Conservation (phyloP, 1,140 invertebrate genomes). For the Phymorhynchus buccinoides region DNA sequence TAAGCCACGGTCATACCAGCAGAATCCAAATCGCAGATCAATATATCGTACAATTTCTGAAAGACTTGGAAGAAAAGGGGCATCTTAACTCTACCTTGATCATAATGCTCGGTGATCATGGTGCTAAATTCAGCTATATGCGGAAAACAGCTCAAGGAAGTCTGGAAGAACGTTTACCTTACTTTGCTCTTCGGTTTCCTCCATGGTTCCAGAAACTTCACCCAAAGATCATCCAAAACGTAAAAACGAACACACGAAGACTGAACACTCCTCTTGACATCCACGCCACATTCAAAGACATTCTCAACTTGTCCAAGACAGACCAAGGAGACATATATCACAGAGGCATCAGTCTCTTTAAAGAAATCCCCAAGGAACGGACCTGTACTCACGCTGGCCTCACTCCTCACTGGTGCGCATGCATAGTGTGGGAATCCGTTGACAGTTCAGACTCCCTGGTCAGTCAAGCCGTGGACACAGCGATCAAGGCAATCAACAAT, state of each 20-base stretch:
- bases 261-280: constrained; percentile 74
- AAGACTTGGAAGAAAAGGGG: constrained; percentile 81
- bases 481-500: constrained; percentile 20
- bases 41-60: constrained; percentile 78
- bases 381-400: constrained; percentile 91
- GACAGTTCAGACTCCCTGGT: neutral
- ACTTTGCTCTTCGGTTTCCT: constrained; percentile 85
- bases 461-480: neutral
- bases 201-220: constrained; percentile 80
- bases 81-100: constrained; percentile 77
- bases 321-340: constrained; percentile 70
- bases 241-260: constrained; percentile 78
- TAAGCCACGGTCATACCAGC: constrained; percentile 85
- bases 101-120: constrained; percentile 92
- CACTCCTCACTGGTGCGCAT: constrained; percentile 95
- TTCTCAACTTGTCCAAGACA: constrained; percentile 78
- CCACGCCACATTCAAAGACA: constrained; percentile 71
- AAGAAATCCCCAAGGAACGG: constrained; percentile 77
- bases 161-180: constrained; percentile 92
- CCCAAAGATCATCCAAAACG: constrained; percentile 78
- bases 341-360: constrained; percentile 82
- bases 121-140: constrained; percentile 87
- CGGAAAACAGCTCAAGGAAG: constrained; percentile 86
- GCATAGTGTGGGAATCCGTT: constrained; percentile 81
- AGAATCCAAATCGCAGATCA: constrained; percentile 80